Percentiles rank a stretch among this genome's conserved stretches.
phyloP scores from a whole-genome alignment of 1,140 invertebrate genomes.

The Caenorhabditis tropicalis region DNA sequence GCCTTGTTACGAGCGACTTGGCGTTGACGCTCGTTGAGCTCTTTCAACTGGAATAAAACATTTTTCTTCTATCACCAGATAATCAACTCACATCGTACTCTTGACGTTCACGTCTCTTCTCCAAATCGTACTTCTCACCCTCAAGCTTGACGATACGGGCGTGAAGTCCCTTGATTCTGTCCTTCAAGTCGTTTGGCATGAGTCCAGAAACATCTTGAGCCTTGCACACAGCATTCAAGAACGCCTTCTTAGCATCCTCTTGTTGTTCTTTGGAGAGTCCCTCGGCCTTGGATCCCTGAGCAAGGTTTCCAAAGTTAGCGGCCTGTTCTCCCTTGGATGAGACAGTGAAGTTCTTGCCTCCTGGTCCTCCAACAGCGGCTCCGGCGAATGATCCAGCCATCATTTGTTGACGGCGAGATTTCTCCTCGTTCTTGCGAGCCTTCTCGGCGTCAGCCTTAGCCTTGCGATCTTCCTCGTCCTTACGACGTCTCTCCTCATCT shows the following conservation, averaged over 20 bases:
- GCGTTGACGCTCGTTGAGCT: slow-evolving; percentile 96
- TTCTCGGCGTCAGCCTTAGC: slow-evolving; percentile 56
- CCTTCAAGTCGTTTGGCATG: slow-evolving; percentile 66
- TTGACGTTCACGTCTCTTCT: slow-evolving; percentile 97
- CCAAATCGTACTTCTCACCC: slow-evolving; percentile 99
- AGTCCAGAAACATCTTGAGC: slow-evolving; percentile 62
- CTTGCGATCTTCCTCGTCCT: slow-evolving; percentile 63
- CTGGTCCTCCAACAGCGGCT: slow-evolving; percentile 43
- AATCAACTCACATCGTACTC: slow-evolving; percentile 90
- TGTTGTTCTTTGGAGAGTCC: slow-evolving; percentile 45
- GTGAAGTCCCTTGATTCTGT: slow-evolving; percentile 78
- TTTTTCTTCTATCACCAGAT: no score
- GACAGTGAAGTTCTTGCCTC: slow-evolving; percentile 55
- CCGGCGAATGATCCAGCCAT: slow-evolving; percentile 63
- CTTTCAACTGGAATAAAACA: slow-evolving; percentile 82
- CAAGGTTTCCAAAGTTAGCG: slow-evolving; percentile 48
- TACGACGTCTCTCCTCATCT: slow-evolving; percentile 63
- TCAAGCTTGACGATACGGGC: slow-evolving; percentile 92
- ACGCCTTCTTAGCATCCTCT: slow-evolving; percentile 49
- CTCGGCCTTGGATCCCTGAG: slow-evolving; percentile 41
- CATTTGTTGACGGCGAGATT: slow-evolving; percentile 64
- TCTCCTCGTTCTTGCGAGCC: slow-evolving; percentile 63
- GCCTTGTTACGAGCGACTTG: slow-evolving; percentile 95
- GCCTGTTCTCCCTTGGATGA: slow-evolving; percentile 53
- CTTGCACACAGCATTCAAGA: slow-evolving; percentile 61